Evolutionary conservation across 2,797 vertebrate species (phyloP).

Genomic region (Microctenopoma steveboyesi): DNA sequence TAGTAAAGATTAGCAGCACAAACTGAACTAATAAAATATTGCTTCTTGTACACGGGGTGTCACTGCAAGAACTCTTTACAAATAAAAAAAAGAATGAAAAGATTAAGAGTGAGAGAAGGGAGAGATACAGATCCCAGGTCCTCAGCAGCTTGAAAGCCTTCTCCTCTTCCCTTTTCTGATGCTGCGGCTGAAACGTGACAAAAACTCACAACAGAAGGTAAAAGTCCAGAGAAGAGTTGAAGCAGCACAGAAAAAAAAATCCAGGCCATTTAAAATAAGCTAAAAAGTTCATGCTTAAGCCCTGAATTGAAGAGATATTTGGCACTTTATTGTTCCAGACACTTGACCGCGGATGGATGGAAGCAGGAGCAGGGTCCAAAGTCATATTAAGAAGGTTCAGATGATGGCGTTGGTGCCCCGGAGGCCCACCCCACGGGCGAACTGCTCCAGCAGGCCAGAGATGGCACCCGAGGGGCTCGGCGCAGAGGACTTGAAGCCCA

Average conservation of each 20-base stretch:
- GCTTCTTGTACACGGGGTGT: constrained; percentile 26
- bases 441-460: constrained; percentile 94
- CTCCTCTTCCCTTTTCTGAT: constrained; percentile 68
- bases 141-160: constrained; percentile 21
- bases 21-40: constrained; percentile 25
- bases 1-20: constrained; percentile 51
- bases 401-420: constrained; percentile 88
- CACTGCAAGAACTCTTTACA: constrained; percentile 10
- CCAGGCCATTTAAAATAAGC: constrained; percentile 26
- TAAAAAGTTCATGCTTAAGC: constrained; percentile 42
- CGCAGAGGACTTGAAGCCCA: constrained; percentile 88
- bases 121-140: constrained; percentile 5
- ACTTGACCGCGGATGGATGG: constrained; percentile 25
- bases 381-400: constrained; percentile 76
- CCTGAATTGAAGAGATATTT: constrained; percentile 68
- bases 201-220: constrained; percentile 19
- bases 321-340: constrained; percentile 76
- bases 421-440: constrained; percentile 94
- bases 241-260: constrained; percentile 29
- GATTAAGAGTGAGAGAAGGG: constrained; percentile 13
- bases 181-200: constrained; percentile 46
- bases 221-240: constrained; percentile 12
- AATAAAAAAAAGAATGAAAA: background rate
- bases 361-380: constrained; percentile 30
- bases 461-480: constrained; percentile 93